Evolutionary conservation across 2,888 invertebrate species (phyloP), one percentile per base, ranked within the genome.

Genomic region (Lymantria dispar): DNA sequence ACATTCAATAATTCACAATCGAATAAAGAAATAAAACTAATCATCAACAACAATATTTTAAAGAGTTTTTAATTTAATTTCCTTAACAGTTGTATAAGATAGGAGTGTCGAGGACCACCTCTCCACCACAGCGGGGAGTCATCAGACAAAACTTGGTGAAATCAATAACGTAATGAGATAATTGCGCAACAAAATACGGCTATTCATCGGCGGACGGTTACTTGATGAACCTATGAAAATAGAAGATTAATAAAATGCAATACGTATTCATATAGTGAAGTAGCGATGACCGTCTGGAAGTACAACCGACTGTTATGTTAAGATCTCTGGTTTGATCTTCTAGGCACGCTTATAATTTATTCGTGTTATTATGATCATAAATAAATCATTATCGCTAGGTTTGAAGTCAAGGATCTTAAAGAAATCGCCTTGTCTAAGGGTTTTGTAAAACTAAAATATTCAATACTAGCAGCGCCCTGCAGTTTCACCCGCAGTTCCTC

Each of bases 101-200:
- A 51, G 56, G 52, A 57, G 65, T 62, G 65, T 60, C 59, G 64
- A 61, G 48, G 59, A 62, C 63, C 65, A 64, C 57, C 61, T 45
- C 54, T 60, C 62, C 50, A 55, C 56, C 78, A 15, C 85, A 78
- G 82, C 83, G 80, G 87, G 89, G 74, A 57, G 78, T 72, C 83
- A 68, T 64, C 79, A 76, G 74, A 81, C 82, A 78, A 78, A 83
- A 84, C 82, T 78, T 68, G 70, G 80, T 80, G 87, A 87, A 88
- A 87, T 87, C 87, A 86, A 88, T 87, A 87, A 82, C 77, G 82
- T 86, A 87, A 89, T 89, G 87, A 87, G 80, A 74, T 75, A 83
- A 85, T 87, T 87, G 82, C 87, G 83, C 84, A 87, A 88, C 73
- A 63, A 67, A 70, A 54, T 62, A 54, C 58, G 52, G 60, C 76